Base-by-base conservation (phyloP, 2,888 invertebrate genomes). In the Cyclophora albipunctata region DNA sequence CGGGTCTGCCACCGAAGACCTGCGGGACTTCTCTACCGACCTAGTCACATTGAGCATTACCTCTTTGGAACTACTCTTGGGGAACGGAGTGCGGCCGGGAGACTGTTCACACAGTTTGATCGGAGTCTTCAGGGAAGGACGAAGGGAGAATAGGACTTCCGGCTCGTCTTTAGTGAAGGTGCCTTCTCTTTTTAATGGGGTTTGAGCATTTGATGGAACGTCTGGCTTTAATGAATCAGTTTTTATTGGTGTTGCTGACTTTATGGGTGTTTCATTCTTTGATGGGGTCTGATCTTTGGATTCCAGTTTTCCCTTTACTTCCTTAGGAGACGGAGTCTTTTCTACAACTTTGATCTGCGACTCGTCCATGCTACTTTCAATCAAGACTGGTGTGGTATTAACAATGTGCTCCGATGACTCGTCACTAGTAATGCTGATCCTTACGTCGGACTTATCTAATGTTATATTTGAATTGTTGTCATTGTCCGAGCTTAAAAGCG, bases 121-220 rank as follows among this genome's bases (percentile, higher is more conserved):
- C 3, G 83, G 81, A 45, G 78, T 80, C 40, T 64, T 61, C 5
- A 49, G 34, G 3, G 63, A 58, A 6, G 46, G n/a, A 34, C 50
- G 37, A 51, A 37, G 37, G 5, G 4, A 37, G 37, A 5, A 37
- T 37, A 56, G 64, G 7, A 48, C 55, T 34, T 71, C 71, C 0
- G 80, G 64, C 20, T 58, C 59, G 0, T 87, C 84, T 60, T 82
- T 87, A 0, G 84, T 87, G 45, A 83, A 89, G 2, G 88, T 89
- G 0, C 82, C 83, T 64, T 88, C 87, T 34, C 86, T 66, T 67
- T 77, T 79, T 2, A 84, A 54, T 2, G 78, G 76, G 45, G 78
- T 75, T 3, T 52, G 45, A 0, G 64, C 55, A 5, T 48, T 34
- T 20, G 20, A 20, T 20, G 20, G 20, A 5, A 50, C 46, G 3